These are phyloP conservation scores for Meiosimyza decipiens DNA, from an alignment of 2,888 invertebrate species.

Conservation along the genomic window DNA sequence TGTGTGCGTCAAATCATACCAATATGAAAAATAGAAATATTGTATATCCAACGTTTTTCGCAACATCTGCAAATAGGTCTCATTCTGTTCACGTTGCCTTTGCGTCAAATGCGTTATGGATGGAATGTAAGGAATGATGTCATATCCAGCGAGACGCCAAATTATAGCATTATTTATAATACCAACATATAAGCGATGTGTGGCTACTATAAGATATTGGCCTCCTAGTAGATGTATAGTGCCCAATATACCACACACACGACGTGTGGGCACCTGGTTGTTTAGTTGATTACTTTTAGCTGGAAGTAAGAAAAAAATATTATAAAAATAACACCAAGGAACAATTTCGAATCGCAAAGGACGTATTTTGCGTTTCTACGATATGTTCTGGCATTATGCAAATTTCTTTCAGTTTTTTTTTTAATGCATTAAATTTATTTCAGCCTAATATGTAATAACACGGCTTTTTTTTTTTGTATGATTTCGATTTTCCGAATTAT, in stretches of 20 bases:
- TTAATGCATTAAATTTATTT: too few relatives aligned
- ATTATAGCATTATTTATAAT: conserved; percentile 83
- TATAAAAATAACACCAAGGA: not conserved
- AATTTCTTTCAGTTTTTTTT: too few relatives aligned
- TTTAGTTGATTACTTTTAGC: conserved; percentile 74
- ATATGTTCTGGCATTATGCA: too few relatives aligned
- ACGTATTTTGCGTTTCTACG: too few relatives aligned
- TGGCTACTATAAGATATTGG: conserved; percentile 88
- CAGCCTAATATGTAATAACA: too few relatives aligned
- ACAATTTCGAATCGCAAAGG: not conserved
- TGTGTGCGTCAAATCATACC: conserved; percentile 92
- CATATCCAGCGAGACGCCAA: conserved; percentile 82
- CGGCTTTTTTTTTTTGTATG: too few relatives aligned
- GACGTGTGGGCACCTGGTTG: conserved; percentile 71
- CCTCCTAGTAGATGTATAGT: conserved; percentile 86
- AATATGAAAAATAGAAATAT: conserved; percentile 92
- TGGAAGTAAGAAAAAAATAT: conserved; percentile 45
- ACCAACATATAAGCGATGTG: conserved; percentile 82
- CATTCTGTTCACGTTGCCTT: conserved; percentile 86
- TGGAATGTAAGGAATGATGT: conserved; percentile 86
- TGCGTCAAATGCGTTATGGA: conserved; percentile 86
- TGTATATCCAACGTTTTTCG: conserved; percentile 84
- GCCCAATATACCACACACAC: conserved; percentile 91
- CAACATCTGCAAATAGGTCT: conserved; percentile 85
- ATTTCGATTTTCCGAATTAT: too few relatives aligned